A percentile compares a stretch with the other conserved stretches of the same genome.
phyloP scores from a whole-genome alignment of 2,888 invertebrate species.

The Acleris literana region DNA sequence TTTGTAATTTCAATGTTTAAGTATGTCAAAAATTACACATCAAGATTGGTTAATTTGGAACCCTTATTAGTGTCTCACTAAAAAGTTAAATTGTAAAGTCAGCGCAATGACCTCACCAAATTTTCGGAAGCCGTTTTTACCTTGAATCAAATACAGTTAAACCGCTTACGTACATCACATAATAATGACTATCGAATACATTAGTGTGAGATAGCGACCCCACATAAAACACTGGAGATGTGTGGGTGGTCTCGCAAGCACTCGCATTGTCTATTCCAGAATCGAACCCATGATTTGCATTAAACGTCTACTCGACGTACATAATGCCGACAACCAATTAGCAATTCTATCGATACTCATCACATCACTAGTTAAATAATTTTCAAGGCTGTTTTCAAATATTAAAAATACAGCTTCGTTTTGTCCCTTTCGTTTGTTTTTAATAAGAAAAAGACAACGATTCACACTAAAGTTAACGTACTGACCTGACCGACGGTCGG shows the following conservation, averaged over 20 bases:
- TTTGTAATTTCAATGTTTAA: too few relatives aligned
- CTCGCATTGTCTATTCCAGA: conserved; percentile 80
- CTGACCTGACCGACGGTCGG: conserved; percentile 72
- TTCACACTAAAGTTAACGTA: conserved; percentile 54
- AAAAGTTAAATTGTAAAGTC: too few relatives aligned
- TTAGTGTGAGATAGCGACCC: conserved; percentile 30
- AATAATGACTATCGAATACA: conserved; percentile 27
- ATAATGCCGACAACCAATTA: conserved; percentile 78
- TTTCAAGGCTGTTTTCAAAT: conserved; percentile 22
- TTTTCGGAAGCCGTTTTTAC: conserved; percentile 6
- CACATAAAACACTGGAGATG: conserved; percentile 52
- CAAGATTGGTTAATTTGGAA: too few relatives aligned
- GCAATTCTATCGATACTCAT: conserved; percentile 73
- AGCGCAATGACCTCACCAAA: neutral
- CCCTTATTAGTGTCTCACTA: too few relatives aligned
- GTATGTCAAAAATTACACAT: too few relatives aligned
- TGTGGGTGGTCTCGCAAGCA: conserved; percentile 80
- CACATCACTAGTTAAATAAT: conserved; percentile 62
- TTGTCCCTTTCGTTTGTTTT: conserved; percentile 38
- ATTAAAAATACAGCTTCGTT: neutral
- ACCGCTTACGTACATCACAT: conserved; percentile 16
- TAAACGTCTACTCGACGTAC: conserved; percentile 76
- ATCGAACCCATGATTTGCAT: conserved; percentile 83
- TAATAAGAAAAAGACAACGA: conserved; percentile 50
- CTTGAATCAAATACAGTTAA: conserved; percentile 14